Evolutionary conservation across 2,888 invertebrate species (phyloP).

Genomic region (Polymixis flavicincta): DNA sequence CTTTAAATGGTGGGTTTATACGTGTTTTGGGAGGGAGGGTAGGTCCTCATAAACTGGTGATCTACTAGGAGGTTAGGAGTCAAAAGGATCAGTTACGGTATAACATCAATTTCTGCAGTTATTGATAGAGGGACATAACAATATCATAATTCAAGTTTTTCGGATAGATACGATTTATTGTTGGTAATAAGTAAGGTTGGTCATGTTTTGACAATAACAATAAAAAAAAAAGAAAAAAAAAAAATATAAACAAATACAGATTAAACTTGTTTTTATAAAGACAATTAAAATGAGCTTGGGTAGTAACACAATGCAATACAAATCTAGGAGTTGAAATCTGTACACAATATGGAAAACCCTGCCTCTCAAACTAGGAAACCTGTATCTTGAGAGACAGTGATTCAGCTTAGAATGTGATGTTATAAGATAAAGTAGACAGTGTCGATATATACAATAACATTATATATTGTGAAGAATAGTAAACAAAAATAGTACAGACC

Average conservation of each 20-base stretch:
- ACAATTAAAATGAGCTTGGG: no score
- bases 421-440: no score
- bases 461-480: neutral
- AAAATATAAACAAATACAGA: no score
- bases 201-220: constrained; percentile 28
- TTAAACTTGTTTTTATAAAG: no score
- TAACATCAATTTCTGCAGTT: constrained; percentile 85
- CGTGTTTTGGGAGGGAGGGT: constrained; percentile 37
- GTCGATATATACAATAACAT: no score
- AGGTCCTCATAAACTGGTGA: constrained; percentile 74
- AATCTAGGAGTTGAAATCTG: no score
- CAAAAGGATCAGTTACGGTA: constrained; percentile 85
- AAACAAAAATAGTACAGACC: neutral
- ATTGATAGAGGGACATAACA: constrained; percentile 86
- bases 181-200: constrained; percentile 14
- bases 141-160: constrained; percentile 82
- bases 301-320: no score
- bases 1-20: neutral
- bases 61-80: constrained; percentile 84
- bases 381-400: no score
- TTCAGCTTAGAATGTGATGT: no score
- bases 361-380: no score
- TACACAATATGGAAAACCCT: no score
- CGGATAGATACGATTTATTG: constrained; percentile 62
- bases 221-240: no score